Base-by-base conservation (phyloP, 2,797 vertebrate species). In the Arvicola amphibius region DNA sequence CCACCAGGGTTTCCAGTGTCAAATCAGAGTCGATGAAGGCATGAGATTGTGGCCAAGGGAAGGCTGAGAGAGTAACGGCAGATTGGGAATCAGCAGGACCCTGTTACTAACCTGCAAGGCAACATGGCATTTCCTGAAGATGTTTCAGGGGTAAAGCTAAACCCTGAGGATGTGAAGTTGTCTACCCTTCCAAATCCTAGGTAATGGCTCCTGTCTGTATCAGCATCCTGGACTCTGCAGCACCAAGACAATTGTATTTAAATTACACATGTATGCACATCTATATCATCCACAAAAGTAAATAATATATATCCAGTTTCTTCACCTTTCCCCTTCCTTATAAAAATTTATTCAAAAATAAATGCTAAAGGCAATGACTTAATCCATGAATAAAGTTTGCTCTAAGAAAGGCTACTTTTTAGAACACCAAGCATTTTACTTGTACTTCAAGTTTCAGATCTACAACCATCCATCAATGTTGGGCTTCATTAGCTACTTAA, bases 51-150 rank as follows among this genome's bases (percentile, higher is more conserved):
- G 86, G 67, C 73, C 90, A 65, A 37, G 61, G 79, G 65, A 96
- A 79, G 0, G 13, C 84, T 94, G 37, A 81, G 67, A 46, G 4
- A 93, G 46, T 34, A 94, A 73, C 32, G 43, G 46, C 80, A 98
- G 97, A 97, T 93, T 94, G 29, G 93, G 69, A 95, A 94, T 94
- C 96, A 97, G 89, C 81, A 97, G 71, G 84, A 78, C 87, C 88
- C 95, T 76, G 74, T 25, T 40, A 23, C 96, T 91, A 97, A 95
- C 65, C 84, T 63, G 59, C 43, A 92, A 69, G 92, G 25, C 91
- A 73, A 77, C 87, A 53, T 40, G 96, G 6, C 90, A 16, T 56
- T 98, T 92, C 91, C 92, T 78, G 96, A 96, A 97, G 53, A 73
- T 79, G 73, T 92, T 92, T 51, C 67, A 91, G 85, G 46, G 88